Evolutionary conservation across 2,113 vertebrate genomes (phyloP), one percentile per base, ranked within the genome.

Genomic region (Condylura cristata): DNA sequence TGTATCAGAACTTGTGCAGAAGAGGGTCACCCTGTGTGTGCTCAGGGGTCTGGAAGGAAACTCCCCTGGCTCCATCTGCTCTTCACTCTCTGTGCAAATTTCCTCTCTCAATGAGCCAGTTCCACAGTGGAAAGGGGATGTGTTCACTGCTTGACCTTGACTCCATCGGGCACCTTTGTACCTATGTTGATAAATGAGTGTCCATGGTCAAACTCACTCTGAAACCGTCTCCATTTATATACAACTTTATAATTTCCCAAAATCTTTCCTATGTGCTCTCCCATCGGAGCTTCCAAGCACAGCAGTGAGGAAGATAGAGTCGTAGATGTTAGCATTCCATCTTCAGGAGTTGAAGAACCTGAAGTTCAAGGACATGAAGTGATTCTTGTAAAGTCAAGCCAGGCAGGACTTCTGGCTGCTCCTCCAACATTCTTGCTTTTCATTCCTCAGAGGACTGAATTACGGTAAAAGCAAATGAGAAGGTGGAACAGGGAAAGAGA

Each of bases 321-420:
- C 8, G 66, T 17, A 7, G 41, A 8, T 58, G 22, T 44, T 37
- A 86, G 81, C 84, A 24, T 71, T 53, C 58, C 48, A 41, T 14
- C 37, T 56, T 88, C 44, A 11, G 39, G 2, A 48, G 0, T 0
- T 14, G 17, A 90, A 87, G 56, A 97, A 75, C 68, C 41, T 22
- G 34, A 95, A 44, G 28, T 65, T 39, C 20, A 26, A 2, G 91
- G 65, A 68, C 4, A 0, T 51, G 26, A 92, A 86, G 26, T 14
- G 70, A 63, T 0, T 53, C 0, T 34, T 51, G 26, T 13, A 41
- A 61, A 34, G 37, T 68, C 48, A 32, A 53, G 24, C 46, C 22
- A 65, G 30, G n/a, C 20, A 4, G 14, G 3, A 60, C 46, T 80
- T 76, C 68, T 44, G 8, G 26, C 60, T 61, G 26, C 39, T 46